phyloP scores from a whole-genome alignment of 2,113 vertebrate genomes.

The Ochotona princeps region DNA sequence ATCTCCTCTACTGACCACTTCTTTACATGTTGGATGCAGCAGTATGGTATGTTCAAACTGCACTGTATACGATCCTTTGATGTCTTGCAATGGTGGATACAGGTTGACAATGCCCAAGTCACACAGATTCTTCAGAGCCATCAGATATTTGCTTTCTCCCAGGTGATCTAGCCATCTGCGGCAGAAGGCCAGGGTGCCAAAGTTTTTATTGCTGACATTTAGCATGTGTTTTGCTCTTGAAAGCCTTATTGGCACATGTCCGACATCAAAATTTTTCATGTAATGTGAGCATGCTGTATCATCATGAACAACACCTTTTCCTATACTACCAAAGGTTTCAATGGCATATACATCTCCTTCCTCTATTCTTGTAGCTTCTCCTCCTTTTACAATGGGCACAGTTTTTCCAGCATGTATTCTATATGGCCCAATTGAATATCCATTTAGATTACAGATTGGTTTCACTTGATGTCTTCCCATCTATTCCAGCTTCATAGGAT shows the following conservation, averaged over 20 bases:
- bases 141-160: constrained; percentile 98
- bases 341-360: constrained; percentile 98
- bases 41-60: constrained; percentile 99
- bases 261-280: constrained; percentile 99
- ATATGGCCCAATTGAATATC: constrained; percentile 97
- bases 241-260: constrained; percentile 98
- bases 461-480: constrained; percentile 98
- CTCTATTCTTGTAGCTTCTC: constrained; percentile 99
- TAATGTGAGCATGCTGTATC: constrained; percentile 99
- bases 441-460: constrained; percentile 97
- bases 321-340: constrained; percentile 98
- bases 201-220: constrained; percentile 98
- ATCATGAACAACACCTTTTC: constrained; percentile 97
- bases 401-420: constrained; percentile 99
- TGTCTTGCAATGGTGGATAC: constrained; percentile 96
- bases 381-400: constrained; percentile 98
- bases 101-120: constrained; percentile 98
- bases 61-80: constrained; percentile 98
- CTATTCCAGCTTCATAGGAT: constrained; percentile 96
- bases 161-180: constrained; percentile 97
- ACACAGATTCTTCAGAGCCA: constrained; percentile 98
- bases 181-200: constrained; percentile 97
- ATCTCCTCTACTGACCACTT: constrained; percentile 97
- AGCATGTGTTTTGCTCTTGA: constrained; percentile 97
- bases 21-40: constrained; percentile 97